Conservation (phyloP, 2,888 invertebrate genomes). For the Villa cingulata region DNA sequence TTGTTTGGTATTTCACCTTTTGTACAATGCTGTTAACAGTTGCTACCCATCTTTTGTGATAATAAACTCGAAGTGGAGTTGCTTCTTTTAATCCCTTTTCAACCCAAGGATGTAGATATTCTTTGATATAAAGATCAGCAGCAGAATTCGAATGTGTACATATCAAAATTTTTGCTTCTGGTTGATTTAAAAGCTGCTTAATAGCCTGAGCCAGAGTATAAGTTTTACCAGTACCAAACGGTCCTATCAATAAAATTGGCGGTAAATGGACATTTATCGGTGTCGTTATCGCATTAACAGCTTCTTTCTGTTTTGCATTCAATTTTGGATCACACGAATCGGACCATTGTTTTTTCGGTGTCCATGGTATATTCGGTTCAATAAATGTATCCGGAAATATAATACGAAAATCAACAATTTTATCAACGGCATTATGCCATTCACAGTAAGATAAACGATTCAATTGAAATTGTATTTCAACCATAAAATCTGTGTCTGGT, state of each 20-base stretch:
- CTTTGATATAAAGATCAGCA: conserved; percentile 71
- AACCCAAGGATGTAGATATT: conserved; percentile 66
- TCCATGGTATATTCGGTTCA: conserved; percentile 54
- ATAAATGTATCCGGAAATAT: conserved; percentile 56
- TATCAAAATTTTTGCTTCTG: conserved; percentile 55
- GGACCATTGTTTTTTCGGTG: conserved; percentile 53
- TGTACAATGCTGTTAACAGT: conserved; percentile 60
- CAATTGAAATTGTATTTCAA: conserved; percentile 67
- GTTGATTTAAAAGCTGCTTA: conserved; percentile 49
- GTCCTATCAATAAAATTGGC: conserved; percentile 60
- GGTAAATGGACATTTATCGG: conserved; percentile 47
- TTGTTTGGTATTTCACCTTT: conserved; percentile 34
- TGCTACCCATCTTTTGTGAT: conserved; percentile 62
- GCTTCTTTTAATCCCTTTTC: conserved; percentile 51
- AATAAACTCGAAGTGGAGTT: conserved; percentile 62
- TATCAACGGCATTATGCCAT: conserved; percentile 71
- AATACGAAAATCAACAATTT: conserved; percentile 52
- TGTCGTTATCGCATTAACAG: conserved; percentile 61
- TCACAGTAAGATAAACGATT: conserved; percentile 70
- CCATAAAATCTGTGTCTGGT: conserved; percentile 48
- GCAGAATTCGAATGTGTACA: conserved; percentile 82
- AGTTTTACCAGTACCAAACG: conserved; percentile 81
- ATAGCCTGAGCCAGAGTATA: conserved; percentile 67
- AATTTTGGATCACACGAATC: conserved; percentile 47
- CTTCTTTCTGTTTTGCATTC: conserved; percentile 66